These are phyloP conservation scores for Epinotia nisella DNA, from an alignment of 2,888 invertebrate species.

Conservation along the genomic window DNA sequence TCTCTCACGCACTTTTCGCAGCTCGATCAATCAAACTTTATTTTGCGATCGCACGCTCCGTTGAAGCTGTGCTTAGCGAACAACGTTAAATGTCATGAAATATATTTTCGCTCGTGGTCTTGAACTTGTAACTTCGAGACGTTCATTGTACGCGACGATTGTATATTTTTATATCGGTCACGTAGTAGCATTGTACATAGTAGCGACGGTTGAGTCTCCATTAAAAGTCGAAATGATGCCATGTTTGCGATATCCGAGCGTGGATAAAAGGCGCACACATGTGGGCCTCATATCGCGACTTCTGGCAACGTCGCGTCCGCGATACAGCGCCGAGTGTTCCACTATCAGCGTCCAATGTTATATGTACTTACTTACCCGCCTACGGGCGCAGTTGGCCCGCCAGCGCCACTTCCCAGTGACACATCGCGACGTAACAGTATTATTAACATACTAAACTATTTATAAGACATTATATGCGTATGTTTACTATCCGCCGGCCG, in stretches of 20 bases:
- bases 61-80: slow-evolving; percentile 12
- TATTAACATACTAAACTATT: slow-evolving; percentile 80
- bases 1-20: slow-evolving; percentile 66
- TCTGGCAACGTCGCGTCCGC: slow-evolving; percentile 73
- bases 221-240: slow-evolving; percentile 17
- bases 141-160: slow-evolving; percentile 26
- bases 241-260: slow-evolving; percentile 35
- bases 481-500: slow-evolving; percentile 79
- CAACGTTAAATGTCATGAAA: slow-evolving; percentile 21
- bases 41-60: slow-evolving; percentile 17
- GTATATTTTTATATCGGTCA: slow-evolving; percentile 29
- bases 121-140: slow-evolving; percentile 37
- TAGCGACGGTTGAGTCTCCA: slow-evolving; percentile 11
- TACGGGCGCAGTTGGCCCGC: slow-evolving; percentile 60
- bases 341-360: slow-evolving; percentile 61
- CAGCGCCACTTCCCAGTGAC: slow-evolving; percentile 67
- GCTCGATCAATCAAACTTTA: slow-evolving; percentile 54
- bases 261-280: slow-evolving; percentile 53
- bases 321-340: slow-evolving; percentile 63
- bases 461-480: slow-evolving; percentile 72
- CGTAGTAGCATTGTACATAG: slow-evolving; percentile 17
- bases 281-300: slow-evolving; percentile 61
- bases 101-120: slow-evolving; percentile 28
- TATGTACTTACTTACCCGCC: slow-evolving; percentile 63
- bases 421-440: slow-evolving; percentile 77